Conservation (phyloP, 2,797 vertebrate genomes). For the Arnoldichthys spilopterus region DNA sequence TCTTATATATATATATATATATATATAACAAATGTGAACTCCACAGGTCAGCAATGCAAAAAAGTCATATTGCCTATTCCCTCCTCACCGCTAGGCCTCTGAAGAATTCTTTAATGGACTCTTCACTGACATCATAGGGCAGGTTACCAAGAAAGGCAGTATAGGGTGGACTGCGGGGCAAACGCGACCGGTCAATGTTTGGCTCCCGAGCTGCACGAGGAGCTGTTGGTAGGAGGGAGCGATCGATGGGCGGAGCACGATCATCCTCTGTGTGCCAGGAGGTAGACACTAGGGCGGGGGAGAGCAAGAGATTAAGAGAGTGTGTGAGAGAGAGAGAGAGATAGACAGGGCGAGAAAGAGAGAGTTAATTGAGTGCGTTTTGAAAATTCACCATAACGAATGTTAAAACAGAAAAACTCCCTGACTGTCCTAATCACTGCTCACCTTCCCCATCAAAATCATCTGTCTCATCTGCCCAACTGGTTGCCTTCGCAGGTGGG, state of each 20-base stretch:
- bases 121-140: slow-evolving; percentile 94
- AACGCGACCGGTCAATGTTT: slow-evolving; percentile 87
- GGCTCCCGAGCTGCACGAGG: slow-evolving; percentile 94
- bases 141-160: slow-evolving; percentile 97
- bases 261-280: slow-evolving; percentile 96
- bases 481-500: slow-evolving; percentile 85
- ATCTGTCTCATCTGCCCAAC: slow-evolving; percentile 97
- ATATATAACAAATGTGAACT: too few species aligned
- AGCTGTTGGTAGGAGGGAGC: slow-evolving; percentile 93
- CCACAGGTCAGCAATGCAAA: not conserved
- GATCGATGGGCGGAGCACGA: slow-evolving; percentile 89
- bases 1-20: too few species aligned
- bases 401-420: not conserved
- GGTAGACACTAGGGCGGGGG: slow-evolving; percentile 83
- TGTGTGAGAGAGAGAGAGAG: not conserved
- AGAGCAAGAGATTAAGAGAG: not conserved
- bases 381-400: not conserved
- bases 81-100: slow-evolving; percentile 91
- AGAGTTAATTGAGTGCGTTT: not conserved
- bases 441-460: slow-evolving; percentile 95
- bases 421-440: not conserved
- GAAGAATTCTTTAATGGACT: slow-evolving; percentile 97
- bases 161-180: slow-evolving; percentile 94
- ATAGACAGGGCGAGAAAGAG: not conserved
- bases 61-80: not conserved